A percentile compares a stretch with the other conserved stretches of the same genome.
phyloP scores from a whole-genome alignment of 2,113 vertebrate species.

The Thermophis baileyi region DNA sequence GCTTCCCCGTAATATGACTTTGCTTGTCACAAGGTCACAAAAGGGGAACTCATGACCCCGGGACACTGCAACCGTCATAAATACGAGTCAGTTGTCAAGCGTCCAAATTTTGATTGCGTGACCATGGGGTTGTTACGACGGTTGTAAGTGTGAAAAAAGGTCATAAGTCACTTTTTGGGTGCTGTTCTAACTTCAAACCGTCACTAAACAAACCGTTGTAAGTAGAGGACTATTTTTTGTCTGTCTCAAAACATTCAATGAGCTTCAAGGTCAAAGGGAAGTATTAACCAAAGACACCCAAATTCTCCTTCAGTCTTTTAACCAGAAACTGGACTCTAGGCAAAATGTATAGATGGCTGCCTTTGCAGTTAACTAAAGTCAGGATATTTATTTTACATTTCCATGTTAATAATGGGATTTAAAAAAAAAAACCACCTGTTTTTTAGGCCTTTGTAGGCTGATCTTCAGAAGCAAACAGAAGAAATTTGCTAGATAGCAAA shows the following conservation, averaged over 20 bases:
- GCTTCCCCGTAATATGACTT: too few species aligned
- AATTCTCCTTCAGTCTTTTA: not conserved
- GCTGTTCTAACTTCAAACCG: not conserved
- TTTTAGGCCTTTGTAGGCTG: not conserved
- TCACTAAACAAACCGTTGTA: not conserved
- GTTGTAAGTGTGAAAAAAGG: not conserved
- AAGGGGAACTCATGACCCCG: too few species aligned
- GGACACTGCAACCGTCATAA: too few species aligned
- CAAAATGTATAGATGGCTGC: not conserved
- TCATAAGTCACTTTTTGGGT: not conserved
- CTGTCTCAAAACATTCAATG: not conserved
- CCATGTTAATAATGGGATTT: not conserved
- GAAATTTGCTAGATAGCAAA: not conserved
- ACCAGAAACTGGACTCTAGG: not conserved
- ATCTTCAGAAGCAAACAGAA: not conserved
- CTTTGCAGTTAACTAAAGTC: not conserved
- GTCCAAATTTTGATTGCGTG: fast-evolving
- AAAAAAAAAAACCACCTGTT: not conserved
- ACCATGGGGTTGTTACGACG: not conserved
- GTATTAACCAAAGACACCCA: not conserved
- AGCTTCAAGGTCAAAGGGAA: not conserved
- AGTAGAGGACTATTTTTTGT: not conserved
- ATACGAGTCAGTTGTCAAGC: too few species aligned
- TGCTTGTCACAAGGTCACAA: too few species aligned
- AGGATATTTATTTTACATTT: not conserved